These are phyloP conservation scores for Drosophila punjabiensis DNA, from an alignment of 1,140 invertebrate genomes.

Conservation along the genomic window DNA sequence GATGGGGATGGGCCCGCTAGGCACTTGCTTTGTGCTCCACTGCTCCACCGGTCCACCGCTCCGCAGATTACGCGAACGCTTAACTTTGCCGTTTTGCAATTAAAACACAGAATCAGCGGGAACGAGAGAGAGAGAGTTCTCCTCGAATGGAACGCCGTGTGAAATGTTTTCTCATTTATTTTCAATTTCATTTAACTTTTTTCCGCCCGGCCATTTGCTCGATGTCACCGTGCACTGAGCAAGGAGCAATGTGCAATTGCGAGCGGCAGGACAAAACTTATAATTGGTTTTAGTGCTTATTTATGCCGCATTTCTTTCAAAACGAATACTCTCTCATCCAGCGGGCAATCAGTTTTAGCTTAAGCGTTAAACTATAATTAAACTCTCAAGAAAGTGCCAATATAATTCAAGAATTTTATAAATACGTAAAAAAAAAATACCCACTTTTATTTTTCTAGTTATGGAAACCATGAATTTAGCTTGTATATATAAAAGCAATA, in stretches of 20 bases:
- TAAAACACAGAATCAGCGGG: slow-evolving; percentile 56
- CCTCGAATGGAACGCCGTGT: slow-evolving; percentile 51
- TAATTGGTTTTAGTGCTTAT: slow-evolving; percentile 81
- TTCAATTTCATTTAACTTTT: slow-evolving; percentile 83
- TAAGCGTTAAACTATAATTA: background rate
- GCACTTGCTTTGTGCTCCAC: slow-evolving; percentile 64
- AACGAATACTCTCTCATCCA: slow-evolving; percentile 62
- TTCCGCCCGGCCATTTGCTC: slow-evolving; percentile 66
- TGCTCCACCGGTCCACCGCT: slow-evolving; percentile 9
- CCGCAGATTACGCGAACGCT: slow-evolving; percentile 53
- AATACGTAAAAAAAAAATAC: background rate
- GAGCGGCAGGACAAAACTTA: slow-evolving; percentile 75
- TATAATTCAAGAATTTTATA: background rate
- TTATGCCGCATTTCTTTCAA: slow-evolving; percentile 78
- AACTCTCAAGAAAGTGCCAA: background rate
- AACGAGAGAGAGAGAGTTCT: slow-evolving; percentile 6
- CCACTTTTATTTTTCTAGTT: too few relatives aligned
- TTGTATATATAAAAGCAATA: too few relatives aligned
- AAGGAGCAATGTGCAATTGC: slow-evolving; percentile 69
- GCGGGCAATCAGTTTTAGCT: background rate
- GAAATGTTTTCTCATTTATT: slow-evolving; percentile 82
- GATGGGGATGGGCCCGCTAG: slow-evolving; percentile 6
- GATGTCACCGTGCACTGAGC: slow-evolving; percentile 67
- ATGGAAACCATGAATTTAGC: too few relatives aligned
- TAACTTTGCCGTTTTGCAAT: slow-evolving; percentile 72